phyloP scores from a whole-genome alignment of 2,888 invertebrate species.

The Pocota personata region DNA sequence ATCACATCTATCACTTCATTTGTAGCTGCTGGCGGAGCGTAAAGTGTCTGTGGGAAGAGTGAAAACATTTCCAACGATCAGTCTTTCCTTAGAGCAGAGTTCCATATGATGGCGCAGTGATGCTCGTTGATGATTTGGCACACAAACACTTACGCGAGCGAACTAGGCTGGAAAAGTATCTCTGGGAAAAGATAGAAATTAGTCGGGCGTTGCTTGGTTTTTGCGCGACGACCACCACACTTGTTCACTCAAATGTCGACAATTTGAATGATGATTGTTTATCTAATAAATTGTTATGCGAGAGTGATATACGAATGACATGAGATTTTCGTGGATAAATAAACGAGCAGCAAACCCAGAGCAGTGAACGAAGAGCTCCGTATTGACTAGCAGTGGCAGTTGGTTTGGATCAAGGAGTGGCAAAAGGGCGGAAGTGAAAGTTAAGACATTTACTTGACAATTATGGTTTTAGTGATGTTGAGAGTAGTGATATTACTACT shows the following conservation, averaged over 20 bases:
- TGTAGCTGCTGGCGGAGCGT: conserved; percentile 13
- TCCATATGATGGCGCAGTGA: background rate
- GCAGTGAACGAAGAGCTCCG: conserved; percentile 46
- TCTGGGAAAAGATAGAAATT: conserved; percentile 39
- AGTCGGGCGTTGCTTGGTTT: conserved; percentile 20
- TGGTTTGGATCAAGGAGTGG: conserved; percentile 40
- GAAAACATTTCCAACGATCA: conserved; percentile 63
- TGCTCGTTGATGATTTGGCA: conserved; percentile 49
- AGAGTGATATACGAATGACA: conserved; percentile 77
- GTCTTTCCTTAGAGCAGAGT: conserved; percentile 14
- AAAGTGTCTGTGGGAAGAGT: conserved; percentile 49
- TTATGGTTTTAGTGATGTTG: background rate
- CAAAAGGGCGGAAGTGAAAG: conserved; percentile 30
- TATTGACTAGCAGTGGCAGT: conserved; percentile 46
- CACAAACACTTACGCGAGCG: background rate
- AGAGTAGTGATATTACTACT: no score
- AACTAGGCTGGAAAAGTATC: conserved; percentile 26
- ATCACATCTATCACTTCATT: conserved; percentile 70
- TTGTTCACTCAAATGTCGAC: conserved; percentile 73
- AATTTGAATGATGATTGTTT: conserved; percentile 75
- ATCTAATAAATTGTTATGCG: conserved; percentile 76
- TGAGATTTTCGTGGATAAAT: conserved; percentile 76
- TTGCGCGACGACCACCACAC: conserved; percentile 56
- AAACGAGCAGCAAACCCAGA: conserved; percentile 58
- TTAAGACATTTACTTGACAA: conserved; percentile 22